Evolutionary conservation across 2,797 vertebrate genomes (phyloP), one percentile per base, ranked within the genome.

Genomic region (Botia almorhae): DNA sequence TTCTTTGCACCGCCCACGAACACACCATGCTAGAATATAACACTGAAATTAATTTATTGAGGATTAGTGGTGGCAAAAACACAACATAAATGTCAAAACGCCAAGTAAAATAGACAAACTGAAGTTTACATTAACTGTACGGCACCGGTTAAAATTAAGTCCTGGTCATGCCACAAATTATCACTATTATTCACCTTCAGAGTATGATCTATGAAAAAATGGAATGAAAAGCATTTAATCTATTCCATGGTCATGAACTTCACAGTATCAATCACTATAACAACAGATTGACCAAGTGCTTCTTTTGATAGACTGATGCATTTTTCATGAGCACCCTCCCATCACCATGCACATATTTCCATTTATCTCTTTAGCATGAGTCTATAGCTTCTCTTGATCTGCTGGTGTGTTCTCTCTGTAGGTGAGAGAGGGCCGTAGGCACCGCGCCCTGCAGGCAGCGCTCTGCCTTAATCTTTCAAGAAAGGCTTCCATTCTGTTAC

Each of bases 401-500:
- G 36, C 48, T 33, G 26, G 65, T 80, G 78, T 76, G 65, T 81
- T 72, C 77, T 76, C 78, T 60, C 67, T 65, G 82, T 67, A 76
- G 72, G 72, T 67, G 73, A 72, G 78, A 72, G 48, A 80, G 73
- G 67, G 72, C 77, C 50, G 56, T 68, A 71, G 75, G 81, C 76
- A 63, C 60, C 63, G 16, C 69, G 64, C 65, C 77, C 76, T 53
- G 75, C 64, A 65, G 78, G 58, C 73, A 76, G 60, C 23, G 26
- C 55, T 46, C 43, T 46, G 29, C 51, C 33, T 80, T 75, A 58
- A 71, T 67, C 74, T 83, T 79, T 71, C 78, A 65, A 71, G 39
- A 74, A 53, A 76, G 65, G 23, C 63, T 76, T 89, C 74, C 87
- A 88, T 89, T 90, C 84, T 19, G 65, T 82, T 80, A 86, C 68